Conservation (phyloP, 30 jellyfish, hydroid and myxozoan genomes). For the Sanderia malayensis region DNA sequence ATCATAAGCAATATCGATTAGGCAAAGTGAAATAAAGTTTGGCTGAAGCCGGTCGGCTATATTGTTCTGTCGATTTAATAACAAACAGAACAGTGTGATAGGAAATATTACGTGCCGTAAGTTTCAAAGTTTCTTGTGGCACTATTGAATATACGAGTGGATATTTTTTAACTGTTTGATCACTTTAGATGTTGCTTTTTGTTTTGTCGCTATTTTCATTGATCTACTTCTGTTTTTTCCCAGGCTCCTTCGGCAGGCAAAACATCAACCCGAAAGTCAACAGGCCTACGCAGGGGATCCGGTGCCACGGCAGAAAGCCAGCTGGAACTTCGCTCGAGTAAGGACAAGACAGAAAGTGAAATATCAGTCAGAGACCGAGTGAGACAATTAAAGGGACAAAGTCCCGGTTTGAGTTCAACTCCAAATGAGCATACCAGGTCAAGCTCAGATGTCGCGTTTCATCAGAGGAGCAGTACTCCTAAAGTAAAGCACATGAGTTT, state of each 20-base stretch:
- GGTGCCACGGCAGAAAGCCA: slow-evolving; percentile 44
- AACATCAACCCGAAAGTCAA: slow-evolving; percentile 8
- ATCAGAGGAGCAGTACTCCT: slow-evolving; percentile 57
- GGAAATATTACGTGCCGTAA: no score
- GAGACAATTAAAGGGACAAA: slow-evolving; percentile 26
- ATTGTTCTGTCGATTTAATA: no score
- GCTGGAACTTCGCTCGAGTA: slow-evolving; percentile 22
- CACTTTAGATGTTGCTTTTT: no score
- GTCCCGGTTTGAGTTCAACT: slow-evolving; percentile 34
- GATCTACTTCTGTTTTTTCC: no score
- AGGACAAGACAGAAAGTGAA: slow-evolving; percentile 33
- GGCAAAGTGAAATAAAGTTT: no score
- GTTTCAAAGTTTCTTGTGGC: no score
- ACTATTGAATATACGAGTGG: no score
- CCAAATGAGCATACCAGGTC: slow-evolving; percentile 31
- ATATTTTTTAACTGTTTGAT: no score
- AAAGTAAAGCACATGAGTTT: slow-evolving; percentile 25
- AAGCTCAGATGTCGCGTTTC: slow-evolving; percentile 13
- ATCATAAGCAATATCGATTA: no score
- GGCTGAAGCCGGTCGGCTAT: no score
- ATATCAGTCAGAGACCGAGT: slow-evolving; percentile 20
- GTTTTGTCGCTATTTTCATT: no score
- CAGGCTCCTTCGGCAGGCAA: slow-evolving; percentile 33
- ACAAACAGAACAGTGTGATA: no score
- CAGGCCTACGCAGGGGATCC: slow-evolving; percentile 33